A percentile compares a stretch with the other conserved stretches of the same genome.
These are phyloP conservation scores for Solea solea DNA, from an alignment of 2,113 vertebrate genomes.

Conservation along the genomic window DNA sequence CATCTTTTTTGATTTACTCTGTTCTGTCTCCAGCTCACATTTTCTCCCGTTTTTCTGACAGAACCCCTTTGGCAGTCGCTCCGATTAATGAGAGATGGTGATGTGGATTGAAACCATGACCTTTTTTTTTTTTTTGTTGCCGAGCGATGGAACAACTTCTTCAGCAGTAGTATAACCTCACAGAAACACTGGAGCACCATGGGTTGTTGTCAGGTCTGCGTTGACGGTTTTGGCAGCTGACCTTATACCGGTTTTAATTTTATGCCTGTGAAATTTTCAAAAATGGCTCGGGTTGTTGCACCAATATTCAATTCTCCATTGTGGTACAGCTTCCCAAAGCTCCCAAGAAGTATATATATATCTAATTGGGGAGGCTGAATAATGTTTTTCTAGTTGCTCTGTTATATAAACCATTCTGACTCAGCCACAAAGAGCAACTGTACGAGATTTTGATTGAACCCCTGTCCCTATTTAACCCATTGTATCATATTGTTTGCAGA, in stretches of 20 bases:
- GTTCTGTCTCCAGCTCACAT: background rate
- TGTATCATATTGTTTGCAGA: background rate
- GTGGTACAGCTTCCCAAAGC: background rate
- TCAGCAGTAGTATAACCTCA: conserved; percentile 23
- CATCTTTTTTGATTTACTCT: background rate
- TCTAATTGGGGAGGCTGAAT: background rate
- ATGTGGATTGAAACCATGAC: conserved; percentile 44
- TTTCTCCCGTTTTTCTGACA: background rate
- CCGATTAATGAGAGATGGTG: conserved; percentile 44
- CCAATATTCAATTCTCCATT: background rate
- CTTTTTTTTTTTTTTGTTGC: conserved; percentile 54
- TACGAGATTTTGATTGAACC: too few relatives aligned
- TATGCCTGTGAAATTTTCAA: conserved; percentile 20
- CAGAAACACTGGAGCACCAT: conserved; percentile 7
- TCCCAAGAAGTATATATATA: background rate
- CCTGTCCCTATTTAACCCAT: background rate
- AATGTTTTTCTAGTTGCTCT: too few relatives aligned
- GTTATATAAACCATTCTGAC: too few relatives aligned
- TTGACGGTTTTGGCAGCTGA: conserved; percentile 51
- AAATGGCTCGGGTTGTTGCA: conserved; percentile 3
- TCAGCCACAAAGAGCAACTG: too few relatives aligned
- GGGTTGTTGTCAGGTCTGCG: conserved; percentile 35
- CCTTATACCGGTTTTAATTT: conserved; percentile 40
- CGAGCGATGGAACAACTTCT: conserved; percentile 33
- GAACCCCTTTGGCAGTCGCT: conserved; percentile 13